Conservation (phyloP, 2,113 vertebrate species). For the Melospiza melodia region DNA sequence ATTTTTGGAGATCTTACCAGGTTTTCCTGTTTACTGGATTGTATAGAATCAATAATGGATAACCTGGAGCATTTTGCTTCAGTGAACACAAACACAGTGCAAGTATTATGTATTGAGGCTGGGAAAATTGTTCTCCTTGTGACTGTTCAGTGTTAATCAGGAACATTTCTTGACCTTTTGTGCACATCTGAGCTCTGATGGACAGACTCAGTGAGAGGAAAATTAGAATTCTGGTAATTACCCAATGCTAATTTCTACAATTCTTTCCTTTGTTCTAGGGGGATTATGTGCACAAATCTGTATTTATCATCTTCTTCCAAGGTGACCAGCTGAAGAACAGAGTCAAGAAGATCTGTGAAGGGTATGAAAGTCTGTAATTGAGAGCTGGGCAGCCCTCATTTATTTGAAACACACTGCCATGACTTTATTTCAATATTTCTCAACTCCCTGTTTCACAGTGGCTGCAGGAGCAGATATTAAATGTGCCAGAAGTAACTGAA, state of each 20-base stretch:
- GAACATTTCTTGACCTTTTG: neutral
- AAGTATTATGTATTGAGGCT: neutral
- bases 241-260: neutral
- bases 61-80: neutral
- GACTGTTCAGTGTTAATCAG: neutral
- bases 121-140: neutral
- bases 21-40: neutral
- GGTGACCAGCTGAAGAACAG: conserved; percentile 96
- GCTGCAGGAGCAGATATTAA: neutral
- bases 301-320: conserved; percentile 99
- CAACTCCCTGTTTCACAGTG: neutral
- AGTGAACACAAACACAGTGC: neutral
- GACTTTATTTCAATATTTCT: neutral
- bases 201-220: neutral
- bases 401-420: neutral
- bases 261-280: conserved; percentile 75
- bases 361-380: conserved; percentile 71
- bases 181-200: neutral
- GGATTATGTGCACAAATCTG: conserved; percentile 95
- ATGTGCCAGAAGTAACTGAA: neutral
- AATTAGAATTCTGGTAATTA: neutral
- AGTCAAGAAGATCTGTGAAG: conserved; percentile 99
- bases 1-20: neutral
- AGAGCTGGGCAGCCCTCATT: neutral
- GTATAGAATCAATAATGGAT: neutral